Percentiles rank a stretch among this genome's conserved stretches.
Evolutionary conservation across 23 tunicate species (phyloP).

Genomic region (Halocynthia roretzi): DNA sequence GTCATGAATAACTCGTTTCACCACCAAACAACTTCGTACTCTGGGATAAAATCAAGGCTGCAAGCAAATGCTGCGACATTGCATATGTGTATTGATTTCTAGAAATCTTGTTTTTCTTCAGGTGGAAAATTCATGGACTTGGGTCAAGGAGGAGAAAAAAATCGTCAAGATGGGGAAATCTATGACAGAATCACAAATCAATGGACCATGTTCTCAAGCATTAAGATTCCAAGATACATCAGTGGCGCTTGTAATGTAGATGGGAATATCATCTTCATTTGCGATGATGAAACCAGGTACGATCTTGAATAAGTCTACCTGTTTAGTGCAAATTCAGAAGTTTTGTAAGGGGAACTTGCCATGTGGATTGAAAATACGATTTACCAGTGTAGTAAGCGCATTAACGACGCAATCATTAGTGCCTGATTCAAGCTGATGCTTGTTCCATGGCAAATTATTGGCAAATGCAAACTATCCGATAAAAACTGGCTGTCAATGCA

Average conservation of each 20-base stretch:
- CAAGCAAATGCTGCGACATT: neutral
- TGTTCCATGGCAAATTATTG: no score
- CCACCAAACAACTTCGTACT: neutral
- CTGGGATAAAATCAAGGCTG: neutral
- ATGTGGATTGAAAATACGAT: no score
- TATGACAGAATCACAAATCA: constrained; percentile 7
- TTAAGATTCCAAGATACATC: neutral
- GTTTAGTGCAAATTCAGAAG: no score
- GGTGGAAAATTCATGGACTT: constrained; percentile 9
- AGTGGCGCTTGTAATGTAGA: constrained; percentile 3
- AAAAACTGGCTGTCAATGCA: no score
- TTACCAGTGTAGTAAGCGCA: no score
- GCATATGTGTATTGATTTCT: neutral
- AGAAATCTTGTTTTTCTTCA: neutral
- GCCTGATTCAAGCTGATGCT: no score
- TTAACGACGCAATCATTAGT: no score
- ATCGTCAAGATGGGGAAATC: constrained; percentile 3
- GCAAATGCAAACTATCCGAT: no score
- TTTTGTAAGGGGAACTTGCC: no score
- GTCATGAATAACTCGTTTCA: neutral
- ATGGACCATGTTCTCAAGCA: neutral
- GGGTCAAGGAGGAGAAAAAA: neutral
- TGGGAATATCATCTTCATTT: neutral
- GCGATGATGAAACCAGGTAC: neutral
- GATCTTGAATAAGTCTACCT: neutral